Percentiles rank a stretch among this genome's conserved stretches.
Conservation (phyloP, 2,797 vertebrate genomes). For the Pogonophryne albipinna region DNA sequence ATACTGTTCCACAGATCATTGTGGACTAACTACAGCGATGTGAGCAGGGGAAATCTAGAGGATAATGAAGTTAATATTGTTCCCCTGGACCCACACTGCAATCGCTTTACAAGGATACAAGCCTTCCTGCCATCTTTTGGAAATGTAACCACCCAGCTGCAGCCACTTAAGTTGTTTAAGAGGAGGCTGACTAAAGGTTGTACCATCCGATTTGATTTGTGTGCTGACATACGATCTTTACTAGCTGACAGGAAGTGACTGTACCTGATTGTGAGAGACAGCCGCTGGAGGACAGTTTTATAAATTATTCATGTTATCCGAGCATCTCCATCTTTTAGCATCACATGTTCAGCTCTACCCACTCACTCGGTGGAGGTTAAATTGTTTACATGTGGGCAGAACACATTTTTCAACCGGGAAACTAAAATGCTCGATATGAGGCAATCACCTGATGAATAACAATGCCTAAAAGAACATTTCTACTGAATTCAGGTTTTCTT, state of each 20-base stretch:
- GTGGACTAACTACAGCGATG: slow-evolving; percentile 42
- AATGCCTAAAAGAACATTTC: neutral
- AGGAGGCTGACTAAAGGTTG: neutral
- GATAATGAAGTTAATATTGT: slow-evolving; percentile 56
- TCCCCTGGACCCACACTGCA: slow-evolving; percentile 26
- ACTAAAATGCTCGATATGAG: neutral
- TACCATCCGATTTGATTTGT: slow-evolving; percentile 20
- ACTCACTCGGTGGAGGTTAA: too few species aligned
- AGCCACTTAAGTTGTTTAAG: slow-evolving; percentile 7
- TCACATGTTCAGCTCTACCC: too few species aligned
- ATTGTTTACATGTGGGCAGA: too few species aligned
- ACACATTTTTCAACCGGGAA: neutral
- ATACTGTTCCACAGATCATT: slow-evolving; percentile 35
- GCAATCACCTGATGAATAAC: neutral
- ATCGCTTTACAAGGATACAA: slow-evolving; percentile 8
- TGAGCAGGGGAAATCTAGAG: slow-evolving; percentile 17
- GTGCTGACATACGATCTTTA: neutral
- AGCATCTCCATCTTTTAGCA: too few species aligned
- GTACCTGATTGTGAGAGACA: slow-evolving; percentile 11
- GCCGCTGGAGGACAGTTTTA: slow-evolving; percentile 24
- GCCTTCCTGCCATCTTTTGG: slow-evolving; percentile 5
- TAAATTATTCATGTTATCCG: slow-evolving; percentile 3
- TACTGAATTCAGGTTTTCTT: neutral
- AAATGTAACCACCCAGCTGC: slow-evolving; percentile 19
- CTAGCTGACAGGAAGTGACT: slow-evolving; percentile 18